Evolutionary conservation across 1,140 invertebrate species (phyloP).

Genomic region (Ostrea denselamellosa): DNA sequence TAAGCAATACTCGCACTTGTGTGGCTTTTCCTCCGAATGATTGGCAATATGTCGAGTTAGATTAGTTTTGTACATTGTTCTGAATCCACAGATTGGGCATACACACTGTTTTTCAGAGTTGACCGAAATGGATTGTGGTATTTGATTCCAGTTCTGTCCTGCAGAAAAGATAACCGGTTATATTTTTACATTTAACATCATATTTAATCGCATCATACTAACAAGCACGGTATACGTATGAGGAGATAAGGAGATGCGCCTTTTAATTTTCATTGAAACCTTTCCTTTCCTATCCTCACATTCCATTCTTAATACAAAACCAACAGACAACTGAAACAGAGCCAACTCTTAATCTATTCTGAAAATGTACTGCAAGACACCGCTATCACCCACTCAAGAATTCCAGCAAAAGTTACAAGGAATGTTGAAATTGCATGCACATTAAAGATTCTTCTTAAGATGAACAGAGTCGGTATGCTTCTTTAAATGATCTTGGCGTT

Average conservation of each 20-base stretch:
- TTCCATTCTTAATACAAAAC: too few relatives aligned
- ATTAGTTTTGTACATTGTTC: conserved; percentile 9
- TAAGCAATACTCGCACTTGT: conserved; percentile 27
- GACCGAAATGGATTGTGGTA: background rate
- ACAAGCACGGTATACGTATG: too few relatives aligned
- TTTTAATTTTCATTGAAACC: too few relatives aligned
- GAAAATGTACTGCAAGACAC: too few relatives aligned
- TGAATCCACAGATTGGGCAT: conserved; percentile 18
- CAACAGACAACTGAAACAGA: too few relatives aligned
- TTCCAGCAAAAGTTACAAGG: background rate
- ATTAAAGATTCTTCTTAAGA: background rate
- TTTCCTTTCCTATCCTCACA: too few relatives aligned
- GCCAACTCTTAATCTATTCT: too few relatives aligned
- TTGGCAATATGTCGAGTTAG: conserved; percentile 28
- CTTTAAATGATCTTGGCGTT: conserved; percentile 14
- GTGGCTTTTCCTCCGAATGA: conserved; percentile 32
- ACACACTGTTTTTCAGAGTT: conserved; percentile 5
- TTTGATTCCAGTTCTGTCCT: background rate
- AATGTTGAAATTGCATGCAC: background rate
- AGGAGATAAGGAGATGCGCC: too few relatives aligned
- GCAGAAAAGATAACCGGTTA: background rate
- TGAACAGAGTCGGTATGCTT: conserved; percentile 12
- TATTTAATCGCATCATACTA: background rate
- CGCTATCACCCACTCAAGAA: too few relatives aligned
- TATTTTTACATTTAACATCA: background rate